Base-by-base conservation (phyloP, 1,140 invertebrate genomes). In the Cyphomyrmex costatus region DNA sequence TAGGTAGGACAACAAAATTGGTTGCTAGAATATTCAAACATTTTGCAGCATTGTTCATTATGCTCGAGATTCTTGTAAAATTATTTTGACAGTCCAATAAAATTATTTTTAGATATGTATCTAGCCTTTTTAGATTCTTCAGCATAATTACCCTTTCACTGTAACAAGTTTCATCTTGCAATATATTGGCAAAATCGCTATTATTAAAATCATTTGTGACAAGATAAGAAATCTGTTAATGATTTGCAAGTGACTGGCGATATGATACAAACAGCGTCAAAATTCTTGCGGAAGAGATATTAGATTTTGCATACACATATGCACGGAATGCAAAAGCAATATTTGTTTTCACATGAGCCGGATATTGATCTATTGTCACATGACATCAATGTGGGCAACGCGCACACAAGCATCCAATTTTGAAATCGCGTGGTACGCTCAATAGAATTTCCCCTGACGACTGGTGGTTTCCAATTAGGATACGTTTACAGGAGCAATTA, bases 341-440 rank as follows among this genome's bases (percentile, higher is more conserved):
- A 68, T 74, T 83, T 83, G 66, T 60, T 83, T 33, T 60, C 66
- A 42, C 78, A 12, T 70, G 66, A 71, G 33, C 19, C 30, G 49
- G 66, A 73, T 82, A 82, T 82, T 30, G 78, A 80, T 70, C 65
- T 82, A 82, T 82, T 73, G 78, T 71, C 65, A 61, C 8, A 16
- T 71, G 51, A 82, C 66, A 21, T 71, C 33, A 58, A 30, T 71
- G 24, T 16, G 65, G 33, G 5, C 27, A 70, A 53, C 77, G 27
- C 27, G 42, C 46, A 21, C 14, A 27, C 58, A 24, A 7, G 27
- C 42, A 51, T 58, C 24, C 53, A n/a, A 24, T 71, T 73, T 58
- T 24, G 33, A 36, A 16, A 71, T 12, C 19, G 33, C 63, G 21
- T 6, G 30, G 46, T 27, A 42, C 14, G 30, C 16, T 0, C 51